phyloP scores from a whole-genome alignment of 1,140 invertebrate species.

The Araneus ventricosus region DNA sequence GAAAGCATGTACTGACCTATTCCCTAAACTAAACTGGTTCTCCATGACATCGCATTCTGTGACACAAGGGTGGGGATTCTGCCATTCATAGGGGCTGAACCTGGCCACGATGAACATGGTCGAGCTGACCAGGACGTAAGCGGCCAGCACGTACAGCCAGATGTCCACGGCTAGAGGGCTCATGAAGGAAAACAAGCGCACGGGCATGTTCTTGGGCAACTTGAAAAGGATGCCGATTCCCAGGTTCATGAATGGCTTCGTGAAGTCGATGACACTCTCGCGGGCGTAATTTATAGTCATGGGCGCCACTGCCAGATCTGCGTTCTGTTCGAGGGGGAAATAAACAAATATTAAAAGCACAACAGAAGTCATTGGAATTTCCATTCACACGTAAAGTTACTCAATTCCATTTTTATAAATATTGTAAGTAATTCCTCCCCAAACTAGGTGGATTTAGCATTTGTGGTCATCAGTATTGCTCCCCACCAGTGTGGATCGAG shows the following conservation, averaged over 20 bases:
- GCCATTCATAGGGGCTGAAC: conserved; percentile 84
- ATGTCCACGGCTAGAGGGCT: conserved; percentile 83
- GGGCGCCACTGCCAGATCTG: conserved; percentile 93
- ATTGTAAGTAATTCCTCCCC: no score
- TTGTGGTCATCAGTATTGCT: no score
- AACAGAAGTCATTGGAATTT: no score
- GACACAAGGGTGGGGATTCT: conserved; percentile 83
- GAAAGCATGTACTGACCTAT: conserved; percentile 77
- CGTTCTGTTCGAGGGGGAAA: conserved; percentile 83
- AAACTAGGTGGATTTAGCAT: no score
- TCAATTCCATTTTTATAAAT: no score
- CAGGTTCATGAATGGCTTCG: conserved; percentile 94
- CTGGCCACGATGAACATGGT: conserved; percentile 92
- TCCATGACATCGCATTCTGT: conserved; percentile 83
- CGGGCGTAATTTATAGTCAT: conserved; percentile 96
- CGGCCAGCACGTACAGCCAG: conserved; percentile 83
- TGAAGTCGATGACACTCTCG: conserved; percentile 96
- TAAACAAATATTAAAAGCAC: no score
- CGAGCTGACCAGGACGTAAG: conserved; percentile 82
- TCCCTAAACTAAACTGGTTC: conserved; percentile 83
- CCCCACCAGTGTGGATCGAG: no score
- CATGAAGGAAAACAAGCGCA: conserved; percentile 84
- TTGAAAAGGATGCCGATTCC: conserved; percentile 93
- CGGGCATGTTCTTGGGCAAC: conserved; percentile 81
- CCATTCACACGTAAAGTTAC: no score